Base-by-base conservation (phyloP, 2,113 vertebrate species). In the Festucalex cinctus region DNA sequence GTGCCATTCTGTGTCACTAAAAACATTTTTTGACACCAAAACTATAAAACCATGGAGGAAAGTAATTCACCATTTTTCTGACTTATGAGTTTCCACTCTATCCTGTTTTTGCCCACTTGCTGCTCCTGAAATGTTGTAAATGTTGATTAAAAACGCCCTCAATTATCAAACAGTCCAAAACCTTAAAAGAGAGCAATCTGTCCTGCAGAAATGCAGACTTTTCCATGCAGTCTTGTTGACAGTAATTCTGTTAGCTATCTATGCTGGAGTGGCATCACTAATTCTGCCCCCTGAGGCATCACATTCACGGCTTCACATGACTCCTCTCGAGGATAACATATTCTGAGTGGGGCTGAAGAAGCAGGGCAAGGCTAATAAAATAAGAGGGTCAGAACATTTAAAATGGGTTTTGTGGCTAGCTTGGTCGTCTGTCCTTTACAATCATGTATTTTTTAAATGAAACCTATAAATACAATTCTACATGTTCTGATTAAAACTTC, bases 261-360 rank as follows among this genome's bases (percentile, higher is more conserved):
- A 49, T 62, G 53, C 68, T 74, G n/a, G 39, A 62, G 41, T 20
- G 59, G 59, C 54, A 46, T 73, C n/a, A 32, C 46, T 59, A 69
- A 65, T 36, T 53, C 3, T 0, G 24, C 59, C 58, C 68, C 75
- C 69, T 60, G 57, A 58, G 71, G 81, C 73, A 71, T 65, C 68
- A 10, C 69, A 71, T 69, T 76, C 59, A 75, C 39, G 71, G 49
- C 26, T 79, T 84, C 74, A 74, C 74, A 78, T 85, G 75, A 82
- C 70, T 70, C 4, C 26, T 74, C 65, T 37, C 77, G 28, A 14
- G 22, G 51, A 54, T 54, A 26, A 54, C 73, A 68, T 53, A 51
- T 28, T 60, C 58, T 39, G 14, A 66, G 49, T 43, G 54, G 49
- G 68, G 66, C 46, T 73, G 74, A 63, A 59, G 54, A 19, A 28